Evolutionary conservation across 2,797 vertebrate species (phyloP).

Genomic region (Darevskia mixta): DNA sequence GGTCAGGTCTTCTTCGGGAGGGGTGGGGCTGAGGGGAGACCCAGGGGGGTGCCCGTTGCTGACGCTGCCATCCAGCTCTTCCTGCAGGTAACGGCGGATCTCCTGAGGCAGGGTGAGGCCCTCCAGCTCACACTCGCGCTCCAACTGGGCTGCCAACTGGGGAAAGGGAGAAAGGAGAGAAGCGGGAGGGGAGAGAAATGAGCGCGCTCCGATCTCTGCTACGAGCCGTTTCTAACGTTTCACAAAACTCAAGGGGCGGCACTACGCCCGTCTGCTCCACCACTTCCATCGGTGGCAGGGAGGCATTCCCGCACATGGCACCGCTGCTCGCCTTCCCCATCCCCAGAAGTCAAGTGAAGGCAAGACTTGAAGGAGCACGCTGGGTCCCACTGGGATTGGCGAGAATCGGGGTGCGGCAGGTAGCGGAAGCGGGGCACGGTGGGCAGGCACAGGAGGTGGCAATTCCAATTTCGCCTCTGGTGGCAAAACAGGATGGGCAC

Average conservation of each 20-base stretch:
- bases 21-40: neutral
- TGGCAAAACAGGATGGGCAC: too few species aligned
- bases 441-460: too few species aligned
- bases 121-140: constrained; percentile 78
- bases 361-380: too few species aligned
- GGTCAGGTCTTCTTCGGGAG: constrained; percentile 64
- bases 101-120: constrained; percentile 80
- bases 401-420: too few species aligned
- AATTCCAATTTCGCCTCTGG: too few species aligned
- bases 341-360: too few species aligned
- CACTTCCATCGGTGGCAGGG: too few species aligned
- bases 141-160: constrained; percentile 81
- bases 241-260: neutral
- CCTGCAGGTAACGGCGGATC: constrained; percentile 81
- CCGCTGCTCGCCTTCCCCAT: too few species aligned
- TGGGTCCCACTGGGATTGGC: too few species aligned
- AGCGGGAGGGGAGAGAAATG: neutral
- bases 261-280: neutral
- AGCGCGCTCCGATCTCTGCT: neutral
- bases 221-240: neutral
- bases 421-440: too few species aligned
- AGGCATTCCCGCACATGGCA: too few species aligned
- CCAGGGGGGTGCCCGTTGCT: constrained; percentile 66
- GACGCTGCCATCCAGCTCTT: constrained; percentile 77
- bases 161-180: too few species aligned